Conservation (phyloP, 2,113 vertebrate genomes). For the Ia io region DNA sequence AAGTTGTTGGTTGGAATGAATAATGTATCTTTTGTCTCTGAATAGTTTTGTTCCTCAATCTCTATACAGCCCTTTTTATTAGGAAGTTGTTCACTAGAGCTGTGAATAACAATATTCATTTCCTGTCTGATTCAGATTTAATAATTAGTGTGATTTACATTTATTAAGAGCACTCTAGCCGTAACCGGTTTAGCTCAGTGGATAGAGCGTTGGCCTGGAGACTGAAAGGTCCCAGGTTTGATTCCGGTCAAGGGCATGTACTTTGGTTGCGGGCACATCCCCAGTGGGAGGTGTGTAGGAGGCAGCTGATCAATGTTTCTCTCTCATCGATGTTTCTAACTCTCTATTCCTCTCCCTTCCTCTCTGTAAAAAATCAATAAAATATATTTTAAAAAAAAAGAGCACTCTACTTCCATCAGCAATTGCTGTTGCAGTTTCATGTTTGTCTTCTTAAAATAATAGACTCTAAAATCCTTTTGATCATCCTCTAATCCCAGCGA, state of each 20-base stretch:
- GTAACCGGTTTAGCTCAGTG: no score
- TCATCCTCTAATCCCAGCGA: neutral
- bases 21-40: neutral
- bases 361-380: no score
- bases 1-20: neutral
- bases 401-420: neutral
- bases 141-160: neutral
- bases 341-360: no score
- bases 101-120: neutral
- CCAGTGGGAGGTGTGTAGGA: no score
- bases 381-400: no score
- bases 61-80: neutral
- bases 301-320: no score
- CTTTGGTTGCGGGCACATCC: no score
- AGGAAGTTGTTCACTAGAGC: neutral
- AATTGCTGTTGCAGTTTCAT: neutral
- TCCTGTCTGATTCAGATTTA: conserved; percentile 33
- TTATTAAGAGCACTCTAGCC: no score
- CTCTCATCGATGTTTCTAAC: no score
- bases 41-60: neutral
- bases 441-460: neutral
- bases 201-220: no score
- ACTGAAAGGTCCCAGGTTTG: no score
- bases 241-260: no score
- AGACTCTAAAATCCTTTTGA: neutral